Base-by-base conservation (phyloP, 2,797 vertebrate genomes). In the Enteromius treurensis region DNA sequence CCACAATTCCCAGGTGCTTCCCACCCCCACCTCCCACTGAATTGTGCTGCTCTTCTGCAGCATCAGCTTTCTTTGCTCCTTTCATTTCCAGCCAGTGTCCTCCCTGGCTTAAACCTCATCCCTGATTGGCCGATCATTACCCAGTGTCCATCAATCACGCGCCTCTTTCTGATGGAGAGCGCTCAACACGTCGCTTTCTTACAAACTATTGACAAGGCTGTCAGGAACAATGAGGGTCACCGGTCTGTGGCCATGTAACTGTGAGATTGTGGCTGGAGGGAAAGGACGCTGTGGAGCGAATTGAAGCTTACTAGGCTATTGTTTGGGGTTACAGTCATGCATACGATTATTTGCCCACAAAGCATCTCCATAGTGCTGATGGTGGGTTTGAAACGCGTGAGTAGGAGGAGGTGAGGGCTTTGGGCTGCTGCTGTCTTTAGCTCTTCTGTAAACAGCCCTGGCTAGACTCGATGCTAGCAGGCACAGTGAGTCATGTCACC, bases 71-170 rank as follows among this genome's bases (percentile, higher is more conserved):
- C 84, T 83, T 29, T 49, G 64, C 69, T 40, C 75, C 75, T 86
- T 85, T 83, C 80, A 85, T 89, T 90, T 89, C 86, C 87, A 85
- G 69, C 71, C 62, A 83, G 53, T 40, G 84, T 81, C 77, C 83
- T 78, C 29, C 53, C 51, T 73, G 77, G 47, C 77, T 83, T 78
- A 76, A 85, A 86, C 29, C 82, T 79, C 81, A 75, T 79, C 62
- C 75, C 75, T 84, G 85, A 86, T 84, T 84, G 74, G 77, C 32
- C 68, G 40, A 83, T 84, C 74, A 80, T 85, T 84, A 82, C 77
- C 80, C 77, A 45, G 53, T 67, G 14, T 58, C 80, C 29, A 84
- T 83, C 77, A 69, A 70, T 70, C 76, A 75, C 47, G 47, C 2
- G 9, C 23, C 71, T 65, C 42, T 29, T 70, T 65, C 53, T 69